Conservation (phyloP, 2,888 invertebrate species). For the Ecliptopera silaceata region DNA sequence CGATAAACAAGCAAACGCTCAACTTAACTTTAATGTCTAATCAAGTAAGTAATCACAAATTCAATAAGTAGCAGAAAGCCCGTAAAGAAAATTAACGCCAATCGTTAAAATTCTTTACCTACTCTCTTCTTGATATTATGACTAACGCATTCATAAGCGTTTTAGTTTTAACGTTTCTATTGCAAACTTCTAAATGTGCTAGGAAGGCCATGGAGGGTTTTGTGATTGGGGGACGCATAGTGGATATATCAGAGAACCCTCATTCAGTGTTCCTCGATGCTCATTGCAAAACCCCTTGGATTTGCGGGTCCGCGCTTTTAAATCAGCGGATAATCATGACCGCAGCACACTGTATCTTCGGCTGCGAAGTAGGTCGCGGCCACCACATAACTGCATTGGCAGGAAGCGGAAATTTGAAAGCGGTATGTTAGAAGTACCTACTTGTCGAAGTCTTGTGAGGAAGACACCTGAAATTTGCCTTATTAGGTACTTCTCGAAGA, state of each 20-base stretch:
- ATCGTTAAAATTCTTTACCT: not conserved
- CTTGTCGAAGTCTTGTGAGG: too few relatives aligned
- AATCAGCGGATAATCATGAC: conserved; percentile 44
- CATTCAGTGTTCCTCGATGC: conserved; percentile 34
- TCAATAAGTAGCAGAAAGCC: conserved; percentile 2
- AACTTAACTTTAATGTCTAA: not conserved
- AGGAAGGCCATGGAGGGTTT: conserved; percentile 31
- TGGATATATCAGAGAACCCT: conserved; percentile 28
- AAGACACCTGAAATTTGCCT: too few relatives aligned
- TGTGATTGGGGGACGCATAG: conserved; percentile 36
- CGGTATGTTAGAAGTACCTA: conserved; percentile 23
- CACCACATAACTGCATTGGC: conserved; percentile 13
- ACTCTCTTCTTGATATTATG: not conserved
- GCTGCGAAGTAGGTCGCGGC: conserved; percentile 4
- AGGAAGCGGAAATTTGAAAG: conserved; percentile 28
- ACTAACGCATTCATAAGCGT: conserved; percentile 6
- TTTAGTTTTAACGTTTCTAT: conserved; percentile 2
- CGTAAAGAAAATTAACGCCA: conserved; percentile 16
- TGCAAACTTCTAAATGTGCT: not conserved
- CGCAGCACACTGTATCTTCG: conserved; percentile 41
- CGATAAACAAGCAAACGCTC: too few relatives aligned
- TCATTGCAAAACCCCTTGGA: conserved; percentile 23
- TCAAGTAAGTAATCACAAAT: not conserved
- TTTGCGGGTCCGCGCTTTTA: conserved; percentile 44
- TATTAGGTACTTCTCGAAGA: too few relatives aligned